These are phyloP conservation scores for Oxygymnocypris stewartii DNA, from an alignment of 2,113 vertebrate genomes.

Conservation along the genomic window DNA sequence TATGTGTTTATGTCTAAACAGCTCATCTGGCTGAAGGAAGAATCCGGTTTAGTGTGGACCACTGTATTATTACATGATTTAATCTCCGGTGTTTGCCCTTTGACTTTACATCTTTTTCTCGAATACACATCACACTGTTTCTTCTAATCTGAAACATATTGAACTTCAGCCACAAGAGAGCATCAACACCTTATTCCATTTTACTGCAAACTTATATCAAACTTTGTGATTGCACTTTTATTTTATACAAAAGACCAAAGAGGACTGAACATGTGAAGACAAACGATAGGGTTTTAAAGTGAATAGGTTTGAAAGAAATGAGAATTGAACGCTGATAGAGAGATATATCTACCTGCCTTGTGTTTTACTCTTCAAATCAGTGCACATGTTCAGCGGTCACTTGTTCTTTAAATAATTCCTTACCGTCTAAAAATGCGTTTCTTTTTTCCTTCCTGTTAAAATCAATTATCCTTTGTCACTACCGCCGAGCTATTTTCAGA, in stretches of 20 bases:
- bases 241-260: not conserved
- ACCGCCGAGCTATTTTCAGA: conserved; percentile 9
- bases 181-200: too few relatives aligned
- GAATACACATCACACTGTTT: too few relatives aligned
- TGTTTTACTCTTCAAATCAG: not conserved
- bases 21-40: not conserved
- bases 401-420: conserved; percentile 24
- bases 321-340: not conserved
- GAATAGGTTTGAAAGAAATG: not conserved
- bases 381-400: not conserved
- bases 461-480: conserved; percentile 12
- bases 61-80: too few relatives aligned
- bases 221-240: conserved; percentile 3
- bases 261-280: not conserved
- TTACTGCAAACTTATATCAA: not conserved
- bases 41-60: not conserved
- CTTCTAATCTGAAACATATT: too few relatives aligned
- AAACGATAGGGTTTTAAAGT: not conserved
- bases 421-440: not conserved
- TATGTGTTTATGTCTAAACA: not conserved
- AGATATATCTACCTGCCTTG: not conserved
- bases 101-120: too few relatives aligned
- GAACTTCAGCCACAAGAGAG: too few relatives aligned
- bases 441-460: not conserved
- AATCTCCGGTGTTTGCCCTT: too few relatives aligned